phyloP scores from a whole-genome alignment of 1,140 invertebrate genomes.

The Chymomyza costata region DNA sequence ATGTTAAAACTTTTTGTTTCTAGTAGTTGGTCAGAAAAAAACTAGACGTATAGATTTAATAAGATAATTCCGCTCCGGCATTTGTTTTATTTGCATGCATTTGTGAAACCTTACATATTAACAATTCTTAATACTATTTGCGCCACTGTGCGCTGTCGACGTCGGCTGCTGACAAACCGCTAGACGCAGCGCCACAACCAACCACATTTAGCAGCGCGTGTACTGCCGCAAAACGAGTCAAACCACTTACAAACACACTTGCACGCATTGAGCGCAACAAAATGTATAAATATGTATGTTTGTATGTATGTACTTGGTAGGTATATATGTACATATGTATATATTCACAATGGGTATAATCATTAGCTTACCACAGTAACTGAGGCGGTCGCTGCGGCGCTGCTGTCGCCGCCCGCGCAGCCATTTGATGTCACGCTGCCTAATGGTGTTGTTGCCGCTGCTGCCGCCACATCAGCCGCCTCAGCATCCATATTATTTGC shows the following conservation, averaged over 20 bases:
- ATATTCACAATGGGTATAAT: slow-evolving; percentile 22
- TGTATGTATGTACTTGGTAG: slow-evolving; percentile 9
- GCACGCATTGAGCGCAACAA: slow-evolving; percentile 21
- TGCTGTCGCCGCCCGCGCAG: slow-evolving; percentile 21
- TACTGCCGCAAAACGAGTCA: slow-evolving; percentile 70
- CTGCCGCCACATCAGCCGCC: slow-evolving; percentile 18
- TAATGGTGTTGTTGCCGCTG: not conserved
- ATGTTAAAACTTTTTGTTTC: too few species aligned
- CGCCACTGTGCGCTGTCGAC: slow-evolving; percentile 58
- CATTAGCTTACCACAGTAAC: slow-evolving; percentile 59
- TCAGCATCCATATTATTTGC: slow-evolving; percentile 33
- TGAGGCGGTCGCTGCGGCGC: slow-evolving; percentile 33
- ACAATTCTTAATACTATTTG: too few species aligned
- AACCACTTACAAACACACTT: slow-evolving; percentile 57
- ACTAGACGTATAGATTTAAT: too few species aligned
- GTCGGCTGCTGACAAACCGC: slow-evolving; percentile 55
- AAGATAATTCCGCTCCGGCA: too few species aligned
- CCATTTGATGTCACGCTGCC: slow-evolving; percentile 18
- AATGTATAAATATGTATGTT: not conserved
- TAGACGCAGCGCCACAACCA: slow-evolving; percentile 36
- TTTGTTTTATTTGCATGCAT: too few species aligned
- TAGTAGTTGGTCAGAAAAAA: too few species aligned
- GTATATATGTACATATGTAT: not conserved
- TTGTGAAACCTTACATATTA: too few species aligned
- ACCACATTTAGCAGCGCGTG: slow-evolving; percentile 35